Conservation (phyloP, 2,888 invertebrate species). For the Lasioglossum marginatum region DNA sequence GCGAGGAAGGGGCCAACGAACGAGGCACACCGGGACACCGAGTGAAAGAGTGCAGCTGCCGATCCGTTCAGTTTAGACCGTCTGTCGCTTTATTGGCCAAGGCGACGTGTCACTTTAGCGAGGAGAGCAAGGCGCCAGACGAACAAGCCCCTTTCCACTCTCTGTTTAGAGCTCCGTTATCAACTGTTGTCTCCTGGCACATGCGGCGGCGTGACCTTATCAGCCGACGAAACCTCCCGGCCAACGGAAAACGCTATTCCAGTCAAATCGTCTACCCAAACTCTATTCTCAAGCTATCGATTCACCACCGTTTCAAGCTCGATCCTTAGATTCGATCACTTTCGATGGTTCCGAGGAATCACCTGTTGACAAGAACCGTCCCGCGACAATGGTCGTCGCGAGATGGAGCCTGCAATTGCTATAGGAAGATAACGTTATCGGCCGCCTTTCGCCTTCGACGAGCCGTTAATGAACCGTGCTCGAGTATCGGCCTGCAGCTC, state of each 20-base stretch:
- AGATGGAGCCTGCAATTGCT: slow-evolving; percentile 38
- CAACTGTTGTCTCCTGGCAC: slow-evolving; percentile 24
- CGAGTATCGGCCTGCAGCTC: slow-evolving; percentile 18
- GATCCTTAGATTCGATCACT: background rate
- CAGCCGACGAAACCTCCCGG: slow-evolving; percentile 13
- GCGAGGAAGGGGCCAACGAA: slow-evolving; percentile 47
- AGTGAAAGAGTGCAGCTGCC: slow-evolving; percentile 55
- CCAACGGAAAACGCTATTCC: background rate
- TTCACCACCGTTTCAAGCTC: background rate
- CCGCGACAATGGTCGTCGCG: slow-evolving; percentile 37
- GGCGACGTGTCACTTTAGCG: slow-evolving; percentile 58
- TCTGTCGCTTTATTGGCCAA: slow-evolving; percentile 58
- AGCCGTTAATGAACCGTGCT: slow-evolving; percentile 36
- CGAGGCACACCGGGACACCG: slow-evolving; percentile 25
- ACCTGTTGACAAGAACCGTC: slow-evolving; percentile 48
- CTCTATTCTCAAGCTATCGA: background rate
- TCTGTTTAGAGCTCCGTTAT: background rate
- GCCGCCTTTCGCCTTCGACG: slow-evolving; percentile 42
- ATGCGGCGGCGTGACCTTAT: slow-evolving; percentile 41
- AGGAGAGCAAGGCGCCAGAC: slow-evolving; percentile 60
- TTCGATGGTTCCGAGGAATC: slow-evolving; percentile 14
- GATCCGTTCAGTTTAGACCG: slow-evolving; percentile 49
- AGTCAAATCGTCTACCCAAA: background rate
- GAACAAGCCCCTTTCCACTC: slow-evolving; percentile 43
- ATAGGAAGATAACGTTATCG: slow-evolving; percentile 56